Percentiles rank a stretch among this genome's conserved stretches.
Conservation (phyloP, 2,888 invertebrate species). For the Zhengitettix transpicula region DNA sequence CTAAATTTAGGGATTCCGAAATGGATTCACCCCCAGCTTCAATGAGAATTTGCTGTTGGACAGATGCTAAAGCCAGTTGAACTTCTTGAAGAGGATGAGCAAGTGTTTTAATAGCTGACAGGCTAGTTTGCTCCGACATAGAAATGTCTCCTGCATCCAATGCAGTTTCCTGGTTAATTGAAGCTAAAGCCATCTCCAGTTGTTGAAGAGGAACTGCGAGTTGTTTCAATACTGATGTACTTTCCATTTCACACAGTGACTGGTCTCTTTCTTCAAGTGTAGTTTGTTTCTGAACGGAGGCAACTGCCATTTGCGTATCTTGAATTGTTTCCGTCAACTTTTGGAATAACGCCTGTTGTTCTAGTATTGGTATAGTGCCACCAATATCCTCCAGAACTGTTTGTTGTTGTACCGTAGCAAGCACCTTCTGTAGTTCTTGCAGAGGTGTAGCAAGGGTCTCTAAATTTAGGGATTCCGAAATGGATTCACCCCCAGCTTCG, state of each 20-base stretch:
- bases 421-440: background rate
- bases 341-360: no score
- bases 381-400: background rate
- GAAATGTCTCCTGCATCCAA: constrained; percentile 15
- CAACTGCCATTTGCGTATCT: constrained; percentile 11
- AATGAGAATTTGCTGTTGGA: constrained; percentile 19
- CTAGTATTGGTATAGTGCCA: background rate
- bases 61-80: constrained; percentile 21
- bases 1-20: constrained; percentile 16
- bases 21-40: constrained; percentile 20
- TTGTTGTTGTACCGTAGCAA: background rate
- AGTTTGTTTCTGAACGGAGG: constrained; percentile 8
- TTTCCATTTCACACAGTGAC: background rate
- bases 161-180: constrained; percentile 15
- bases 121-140: constrained; percentile 18
- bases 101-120: constrained; percentile 21
- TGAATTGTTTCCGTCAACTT: no score
- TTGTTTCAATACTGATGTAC: background rate
- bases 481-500: constrained; percentile 4
- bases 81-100: constrained; percentile 27
- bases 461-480: constrained; percentile 14
- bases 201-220: background rate
- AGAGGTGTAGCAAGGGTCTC: background rate
- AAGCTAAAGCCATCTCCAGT: background rate
- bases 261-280: constrained; percentile 3